Conservation (phyloP, 2,797 vertebrate genomes). For the Pantherophis alleghaniensis region DNA sequence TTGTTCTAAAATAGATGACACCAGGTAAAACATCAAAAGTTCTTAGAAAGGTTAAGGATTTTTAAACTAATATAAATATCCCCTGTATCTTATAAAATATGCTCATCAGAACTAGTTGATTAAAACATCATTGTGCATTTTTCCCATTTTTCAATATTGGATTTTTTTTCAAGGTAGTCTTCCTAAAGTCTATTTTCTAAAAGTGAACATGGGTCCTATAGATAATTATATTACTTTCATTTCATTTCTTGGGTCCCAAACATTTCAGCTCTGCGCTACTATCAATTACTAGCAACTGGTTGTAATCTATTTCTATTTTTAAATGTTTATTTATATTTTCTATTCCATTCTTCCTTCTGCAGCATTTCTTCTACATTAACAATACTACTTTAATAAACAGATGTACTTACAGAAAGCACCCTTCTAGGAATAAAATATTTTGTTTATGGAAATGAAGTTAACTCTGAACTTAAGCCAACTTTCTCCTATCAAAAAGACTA, state of each 20-base stretch:
- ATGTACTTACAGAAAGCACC: neutral
- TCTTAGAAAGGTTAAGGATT: conserved; percentile 1
- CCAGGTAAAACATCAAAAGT: neutral
- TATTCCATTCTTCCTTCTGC: neutral
- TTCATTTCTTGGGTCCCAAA: neutral
- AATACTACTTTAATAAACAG: neutral
- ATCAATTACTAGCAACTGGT: neutral
- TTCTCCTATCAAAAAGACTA: neutral
- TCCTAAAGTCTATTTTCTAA: neutral
- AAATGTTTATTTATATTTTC: neutral
- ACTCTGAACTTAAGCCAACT: neutral
- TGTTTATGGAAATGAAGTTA: neutral
- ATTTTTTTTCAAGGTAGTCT: neutral
- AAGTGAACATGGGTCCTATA: neutral
- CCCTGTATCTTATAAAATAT: neutral
- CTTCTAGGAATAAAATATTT: neutral
- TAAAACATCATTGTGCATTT: neutral
- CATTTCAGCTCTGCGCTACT: neutral
- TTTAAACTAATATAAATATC: neutral
- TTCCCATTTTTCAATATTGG: neutral
- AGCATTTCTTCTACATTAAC: neutral
- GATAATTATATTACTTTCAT: neutral
- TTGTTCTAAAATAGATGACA: neutral
- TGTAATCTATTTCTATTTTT: neutral
- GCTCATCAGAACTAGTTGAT: neutral